phyloP scores from a whole-genome alignment of 2,797 vertebrate species.

The Phyllotis vaccarum region DNA sequence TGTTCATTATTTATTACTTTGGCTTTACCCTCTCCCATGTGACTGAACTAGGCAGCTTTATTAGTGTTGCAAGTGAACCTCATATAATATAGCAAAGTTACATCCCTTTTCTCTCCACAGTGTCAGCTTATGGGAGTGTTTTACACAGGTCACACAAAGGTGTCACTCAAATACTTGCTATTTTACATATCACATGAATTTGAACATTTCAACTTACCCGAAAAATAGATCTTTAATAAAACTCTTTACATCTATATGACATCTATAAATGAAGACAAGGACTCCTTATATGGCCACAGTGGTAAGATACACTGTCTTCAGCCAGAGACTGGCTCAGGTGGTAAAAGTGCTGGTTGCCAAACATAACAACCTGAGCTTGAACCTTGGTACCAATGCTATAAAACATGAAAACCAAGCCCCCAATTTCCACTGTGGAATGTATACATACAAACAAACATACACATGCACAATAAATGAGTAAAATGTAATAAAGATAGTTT shows the following conservation, averaged over 20 bases:
- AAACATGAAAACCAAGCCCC: not conserved
- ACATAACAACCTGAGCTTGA: fast-evolving
- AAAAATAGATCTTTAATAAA: not conserved
- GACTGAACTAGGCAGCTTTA: not conserved
- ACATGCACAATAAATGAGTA: not conserved
- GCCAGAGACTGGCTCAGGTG: not conserved
- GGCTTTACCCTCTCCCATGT: no score
- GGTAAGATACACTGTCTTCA: not conserved
- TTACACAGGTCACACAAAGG: not conserved
- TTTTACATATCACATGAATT: not conserved
- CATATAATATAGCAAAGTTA: no score
- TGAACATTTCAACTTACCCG: not conserved
- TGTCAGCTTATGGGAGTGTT: not conserved
- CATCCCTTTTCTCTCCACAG: not conserved
- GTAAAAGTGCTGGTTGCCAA: not conserved
- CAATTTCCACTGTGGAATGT: not conserved
- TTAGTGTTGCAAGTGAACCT: not conserved
- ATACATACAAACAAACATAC: not conserved
- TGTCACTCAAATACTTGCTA: not conserved
- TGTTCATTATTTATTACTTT: not conserved
- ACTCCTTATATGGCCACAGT: not conserved
- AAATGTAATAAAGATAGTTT: not conserved
- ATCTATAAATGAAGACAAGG: not conserved
- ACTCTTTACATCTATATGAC: not conserved
- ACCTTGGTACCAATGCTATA: not conserved